These are phyloP conservation scores for Chelon labrosus DNA, from an alignment of 2,797 vertebrate species.

Conservation along the genomic window DNA sequence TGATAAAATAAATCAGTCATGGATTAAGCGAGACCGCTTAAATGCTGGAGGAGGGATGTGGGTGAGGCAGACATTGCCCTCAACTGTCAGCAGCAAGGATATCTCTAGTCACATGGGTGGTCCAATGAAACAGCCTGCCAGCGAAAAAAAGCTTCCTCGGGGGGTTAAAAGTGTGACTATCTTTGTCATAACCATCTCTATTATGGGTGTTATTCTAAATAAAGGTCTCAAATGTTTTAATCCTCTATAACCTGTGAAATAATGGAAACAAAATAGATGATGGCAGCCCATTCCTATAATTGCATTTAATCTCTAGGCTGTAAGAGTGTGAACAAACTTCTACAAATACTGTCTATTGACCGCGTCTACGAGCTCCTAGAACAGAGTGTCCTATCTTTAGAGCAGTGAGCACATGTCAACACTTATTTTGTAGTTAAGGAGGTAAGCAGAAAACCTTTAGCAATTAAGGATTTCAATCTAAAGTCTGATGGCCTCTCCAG, in stretches of 20 bases:
- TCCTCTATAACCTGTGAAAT: background rate
- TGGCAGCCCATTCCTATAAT: background rate
- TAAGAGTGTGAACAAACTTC: too few relatives aligned
- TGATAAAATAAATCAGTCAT: conserved; percentile 4
- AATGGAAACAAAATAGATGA: background rate
- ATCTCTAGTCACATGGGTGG: conserved; percentile 75
- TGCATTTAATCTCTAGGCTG: background rate
- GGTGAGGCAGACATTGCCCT: conserved; percentile 69
- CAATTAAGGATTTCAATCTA: conserved; percentile 58
- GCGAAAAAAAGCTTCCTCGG: conserved; percentile 24
- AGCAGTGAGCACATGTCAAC: conserved; percentile 41
- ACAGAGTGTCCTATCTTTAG: conserved; percentile 10
- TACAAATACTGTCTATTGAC: conserved; percentile 4
- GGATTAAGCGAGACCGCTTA: conserved; percentile 2
- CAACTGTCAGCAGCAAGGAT: conserved; percentile 87
- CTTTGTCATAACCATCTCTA: background rate
- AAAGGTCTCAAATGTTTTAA: background rate
- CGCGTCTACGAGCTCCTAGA: conserved; percentile 1
- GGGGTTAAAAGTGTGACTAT: conserved; percentile 24
- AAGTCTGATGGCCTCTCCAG: conserved; percentile 32
- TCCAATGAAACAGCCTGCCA: conserved; percentile 31
- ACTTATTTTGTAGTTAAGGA: conserved; percentile 47
- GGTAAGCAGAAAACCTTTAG: conserved; percentile 59
- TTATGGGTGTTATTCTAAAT: background rate
- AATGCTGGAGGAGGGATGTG: conserved; percentile 7